Percentiles rank a stretch among this genome's conserved stretches.
Conservation (phyloP, 2,797 vertebrate species). For the Syndactyla subalaris region DNA sequence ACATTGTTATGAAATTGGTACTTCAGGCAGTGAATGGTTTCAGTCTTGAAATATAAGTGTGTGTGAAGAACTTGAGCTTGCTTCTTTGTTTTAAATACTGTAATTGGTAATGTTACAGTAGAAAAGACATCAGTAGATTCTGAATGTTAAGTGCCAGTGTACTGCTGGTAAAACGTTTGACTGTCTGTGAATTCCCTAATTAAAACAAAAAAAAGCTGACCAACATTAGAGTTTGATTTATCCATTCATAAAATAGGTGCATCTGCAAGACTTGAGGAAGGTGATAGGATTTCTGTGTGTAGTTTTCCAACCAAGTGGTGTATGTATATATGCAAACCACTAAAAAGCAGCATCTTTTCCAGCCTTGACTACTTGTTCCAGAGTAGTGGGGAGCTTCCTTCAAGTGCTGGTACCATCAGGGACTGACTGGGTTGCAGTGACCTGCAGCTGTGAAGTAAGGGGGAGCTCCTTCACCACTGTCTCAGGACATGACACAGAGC, state of each 20-base stretch:
- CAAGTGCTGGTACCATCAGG: neutral
- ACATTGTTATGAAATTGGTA: neutral
- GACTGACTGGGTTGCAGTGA: neutral
- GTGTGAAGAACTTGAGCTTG: neutral
- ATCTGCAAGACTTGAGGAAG: neutral
- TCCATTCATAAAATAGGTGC: neutral
- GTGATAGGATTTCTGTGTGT: neutral
- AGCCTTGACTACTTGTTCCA: neutral
- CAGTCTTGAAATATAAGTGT: neutral
- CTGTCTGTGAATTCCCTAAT: neutral
- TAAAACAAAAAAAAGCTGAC: neutral
- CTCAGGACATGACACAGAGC: fast-evolving
- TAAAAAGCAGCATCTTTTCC: neutral
- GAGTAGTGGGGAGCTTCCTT: neutral
- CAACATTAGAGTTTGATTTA: neutral
- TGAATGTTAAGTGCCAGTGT: neutral
- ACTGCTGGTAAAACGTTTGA: neutral
- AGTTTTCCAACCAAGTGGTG: neutral
- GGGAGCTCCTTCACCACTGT: neutral
- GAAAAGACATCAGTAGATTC: neutral
- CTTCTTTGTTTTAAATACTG: neutral
- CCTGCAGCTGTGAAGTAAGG: neutral
- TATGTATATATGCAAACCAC: neutral
- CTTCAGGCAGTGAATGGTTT: neutral
- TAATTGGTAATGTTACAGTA: neutral